Evolutionary conservation across 2,113 vertebrate species (phyloP), one percentile per base, ranked within the genome.

Genomic region (Gymnobelideus leadbeateri): DNA sequence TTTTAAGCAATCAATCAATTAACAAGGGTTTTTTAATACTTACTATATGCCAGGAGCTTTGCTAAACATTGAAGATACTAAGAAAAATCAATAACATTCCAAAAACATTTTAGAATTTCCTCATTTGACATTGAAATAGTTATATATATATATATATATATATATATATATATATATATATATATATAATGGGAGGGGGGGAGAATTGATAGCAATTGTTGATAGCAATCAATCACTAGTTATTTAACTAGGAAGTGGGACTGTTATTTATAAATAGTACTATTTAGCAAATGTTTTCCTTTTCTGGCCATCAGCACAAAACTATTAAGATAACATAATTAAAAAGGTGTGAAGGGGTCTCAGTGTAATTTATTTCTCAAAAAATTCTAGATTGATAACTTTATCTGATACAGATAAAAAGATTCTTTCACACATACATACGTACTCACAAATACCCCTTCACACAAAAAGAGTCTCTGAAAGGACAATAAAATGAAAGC

Each of bases 321-420:
- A 94, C 91, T 92, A 92, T 96, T 89, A 96, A 91, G 68, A 90
- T 77, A 93, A 68, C 68, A 91, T 94, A 96, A 98, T 97, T 96
- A 95, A 84, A 96, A 95, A 96, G 55, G 89, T 95, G 52, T 91
- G 93, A 97, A 91, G 49, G 55, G 55, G 91, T 91, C 94, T 61
- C 43, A 91, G 84, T 53, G 89, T 61, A 93, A 97, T 97, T 97
- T 95, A 53, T 96, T 96, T 95, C 52, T 96, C 90, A 31, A 43
- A 49, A 37, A 89, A 21, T 84, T 92, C 92, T 90, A 12, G 89
- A 91, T 84, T 89, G 94, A 94, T 84, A 93, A 90, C 28, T 94
- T 46, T 26, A 11, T 28, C 37, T 47, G 24, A 92, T 54, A 55
- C 24, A 89, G 61, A 77, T n/a, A 31, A 49, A 55, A 26, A 61